A percentile compares a stretch with the other conserved stretches of the same genome.
phyloP scores from a whole-genome alignment of 2,113 vertebrate species.

The Prunella fulvescens region DNA sequence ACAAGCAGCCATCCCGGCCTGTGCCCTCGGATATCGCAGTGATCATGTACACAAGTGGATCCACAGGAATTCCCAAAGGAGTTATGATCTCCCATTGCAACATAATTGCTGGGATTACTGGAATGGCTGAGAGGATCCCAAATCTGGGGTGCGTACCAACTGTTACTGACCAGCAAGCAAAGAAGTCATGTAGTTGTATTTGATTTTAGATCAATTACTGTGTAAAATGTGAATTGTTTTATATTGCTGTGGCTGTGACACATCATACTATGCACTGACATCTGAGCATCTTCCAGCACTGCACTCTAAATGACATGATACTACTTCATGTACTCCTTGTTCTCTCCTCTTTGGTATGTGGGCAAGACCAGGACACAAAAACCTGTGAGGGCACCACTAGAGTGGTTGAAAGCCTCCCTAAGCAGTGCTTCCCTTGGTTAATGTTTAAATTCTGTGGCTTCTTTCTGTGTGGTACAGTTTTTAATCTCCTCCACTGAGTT shows the following conservation, averaged over 20 bases:
- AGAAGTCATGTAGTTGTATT: background rate
- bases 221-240: background rate
- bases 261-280: background rate
- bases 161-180: background rate
- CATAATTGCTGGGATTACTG: slow-evolving; percentile 88
- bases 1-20: slow-evolving; percentile 64
- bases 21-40: slow-evolving; percentile 85
- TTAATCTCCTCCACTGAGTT: background rate
- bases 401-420: background rate
- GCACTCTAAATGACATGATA: background rate
- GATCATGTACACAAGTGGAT: slow-evolving; percentile 98
- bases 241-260: background rate
- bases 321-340: background rate
- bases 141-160: slow-evolving; percentile 77
- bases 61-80: slow-evolving; percentile 92
- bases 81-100: slow-evolving; percentile 97
- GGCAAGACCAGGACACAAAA: background rate
- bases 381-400: background rate
- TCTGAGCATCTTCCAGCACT: background rate
- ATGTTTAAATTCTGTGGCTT: background rate
- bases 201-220: background rate
- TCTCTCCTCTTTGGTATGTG: background rate
- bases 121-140: slow-evolving; percentile 89
- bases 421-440: background rate
- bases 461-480: background rate